Percentiles rank a stretch among this genome's conserved stretches.
Evolutionary conservation across 2,113 vertebrate species (phyloP).

Genomic region (Lycaon pictus): DNA sequence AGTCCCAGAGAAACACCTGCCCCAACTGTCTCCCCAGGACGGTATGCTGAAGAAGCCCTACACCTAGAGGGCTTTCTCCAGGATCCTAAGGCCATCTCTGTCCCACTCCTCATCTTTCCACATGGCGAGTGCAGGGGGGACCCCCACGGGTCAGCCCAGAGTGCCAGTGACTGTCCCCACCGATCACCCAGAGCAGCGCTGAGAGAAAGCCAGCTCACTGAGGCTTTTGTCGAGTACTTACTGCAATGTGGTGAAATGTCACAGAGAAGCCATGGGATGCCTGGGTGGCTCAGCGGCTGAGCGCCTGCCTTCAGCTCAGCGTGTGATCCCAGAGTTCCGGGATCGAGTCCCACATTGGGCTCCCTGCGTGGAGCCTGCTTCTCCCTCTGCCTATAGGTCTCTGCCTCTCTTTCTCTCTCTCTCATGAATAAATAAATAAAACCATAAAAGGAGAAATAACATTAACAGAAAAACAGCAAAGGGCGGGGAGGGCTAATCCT

Average conservation of each 20-base stretch:
- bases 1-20: not conserved
- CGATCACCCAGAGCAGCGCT: fast-evolving
- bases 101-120: fast-evolving
- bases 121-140: fast-evolving
- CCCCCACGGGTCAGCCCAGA: not conserved
- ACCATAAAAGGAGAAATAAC: too few species aligned
- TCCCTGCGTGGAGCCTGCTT: too few species aligned
- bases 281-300: too few species aligned
- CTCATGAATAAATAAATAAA: too few species aligned
- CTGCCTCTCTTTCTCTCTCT: too few species aligned
- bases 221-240: not conserved
- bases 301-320: too few species aligned
- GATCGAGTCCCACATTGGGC: too few species aligned
- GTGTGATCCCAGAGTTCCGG: too few species aligned
- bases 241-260: not conserved
- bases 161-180: fast-evolving
- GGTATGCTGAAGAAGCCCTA: fast-evolving
- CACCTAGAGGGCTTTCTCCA: fast-evolving
- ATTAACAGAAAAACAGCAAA: not conserved
- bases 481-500: too few species aligned
- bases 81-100: fast-evolving
- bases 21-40: fast-evolving
- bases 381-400: too few species aligned
- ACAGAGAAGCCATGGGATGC: not conserved
- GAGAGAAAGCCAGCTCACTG: not conserved